Percentiles rank a stretch among this genome's conserved stretches.
These are phyloP conservation scores for Drosophila diplacantha DNA, from an alignment of 2,888 invertebrate species.

Conservation along the genomic window DNA sequence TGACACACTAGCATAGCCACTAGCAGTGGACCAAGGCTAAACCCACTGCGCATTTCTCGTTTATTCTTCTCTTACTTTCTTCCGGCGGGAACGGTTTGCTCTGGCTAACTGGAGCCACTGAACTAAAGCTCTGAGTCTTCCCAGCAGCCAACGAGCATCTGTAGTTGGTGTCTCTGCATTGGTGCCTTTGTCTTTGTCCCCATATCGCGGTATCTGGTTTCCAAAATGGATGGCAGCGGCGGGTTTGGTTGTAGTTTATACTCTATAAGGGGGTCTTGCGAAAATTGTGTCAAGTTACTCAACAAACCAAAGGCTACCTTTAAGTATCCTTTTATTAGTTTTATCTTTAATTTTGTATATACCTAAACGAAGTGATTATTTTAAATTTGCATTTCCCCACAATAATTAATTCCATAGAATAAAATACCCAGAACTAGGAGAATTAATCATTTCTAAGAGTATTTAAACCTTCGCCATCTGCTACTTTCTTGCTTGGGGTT, in stretches of 20 bases:
- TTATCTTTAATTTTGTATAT: neutral
- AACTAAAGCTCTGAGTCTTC: slow-evolving; percentile 52
- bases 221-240: slow-evolving; percentile 50
- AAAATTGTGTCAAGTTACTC: neutral
- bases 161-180: slow-evolving; percentile 52
- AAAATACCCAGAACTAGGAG: neutral
- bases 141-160: slow-evolving; percentile 51
- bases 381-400: neutral
- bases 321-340: neutral
- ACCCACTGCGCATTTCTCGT: slow-evolving; percentile 58
- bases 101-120: slow-evolving; percentile 56
- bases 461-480: slow-evolving; percentile 1
- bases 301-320: neutral
- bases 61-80: slow-evolving; percentile 26
- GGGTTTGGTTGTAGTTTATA: slow-evolving; percentile 47
- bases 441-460: neutral
- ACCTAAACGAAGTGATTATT: neutral
- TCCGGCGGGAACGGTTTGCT: slow-evolving; percentile 53
- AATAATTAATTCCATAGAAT: neutral
- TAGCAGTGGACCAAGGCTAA: slow-evolving; percentile 22
- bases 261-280: neutral
- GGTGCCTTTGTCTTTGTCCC: slow-evolving; percentile 25
- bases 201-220: slow-evolving; percentile 38
- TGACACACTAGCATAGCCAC: slow-evolving; percentile 17
- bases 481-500: slow-evolving; percentile 27